phyloP scores from a whole-genome alignment of 2,797 vertebrate species.

The Chloroceryle amazona region DNA sequence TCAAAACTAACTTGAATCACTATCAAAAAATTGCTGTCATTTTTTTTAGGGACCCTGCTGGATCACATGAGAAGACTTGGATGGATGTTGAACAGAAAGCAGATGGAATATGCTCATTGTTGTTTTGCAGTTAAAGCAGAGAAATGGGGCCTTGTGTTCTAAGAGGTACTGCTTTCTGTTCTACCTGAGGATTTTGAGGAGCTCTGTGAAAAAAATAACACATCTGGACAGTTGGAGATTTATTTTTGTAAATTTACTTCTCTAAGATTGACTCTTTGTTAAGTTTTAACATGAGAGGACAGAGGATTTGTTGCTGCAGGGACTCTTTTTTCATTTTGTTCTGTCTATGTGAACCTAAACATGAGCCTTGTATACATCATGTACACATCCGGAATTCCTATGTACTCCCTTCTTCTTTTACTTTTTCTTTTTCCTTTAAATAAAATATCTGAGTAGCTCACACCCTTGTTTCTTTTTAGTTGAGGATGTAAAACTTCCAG shows the following conservation, averaged over 20 bases:
- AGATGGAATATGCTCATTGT: neutral
- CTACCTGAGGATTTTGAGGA: neutral
- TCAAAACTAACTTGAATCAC: neutral
- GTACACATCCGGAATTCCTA: neutral
- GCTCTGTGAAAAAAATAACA: neutral
- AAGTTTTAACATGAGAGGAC: neutral
- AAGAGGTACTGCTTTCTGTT: neutral
- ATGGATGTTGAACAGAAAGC: neutral
- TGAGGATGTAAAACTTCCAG: neutral
- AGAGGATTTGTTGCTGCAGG: neutral
- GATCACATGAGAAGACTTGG: neutral
- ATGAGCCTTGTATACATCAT: neutral
- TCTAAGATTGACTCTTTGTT: neutral
- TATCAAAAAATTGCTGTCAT: neutral
- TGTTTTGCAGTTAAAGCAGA: neutral
- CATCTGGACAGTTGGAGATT: neutral
- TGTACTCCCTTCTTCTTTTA: neutral
- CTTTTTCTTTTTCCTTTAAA: neutral
- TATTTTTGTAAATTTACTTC: neutral
- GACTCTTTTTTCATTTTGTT: neutral
- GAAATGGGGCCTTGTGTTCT: neutral
- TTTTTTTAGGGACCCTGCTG: rapidly evolving
- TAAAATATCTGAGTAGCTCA: neutral
- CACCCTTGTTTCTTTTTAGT: neutral
- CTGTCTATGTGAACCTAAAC: neutral